Evolutionary conservation across 53 echinoderm and acorn worm species (phyloP), one percentile per base, ranked within the genome.

Genomic region (Echinometra lucunter): DNA sequence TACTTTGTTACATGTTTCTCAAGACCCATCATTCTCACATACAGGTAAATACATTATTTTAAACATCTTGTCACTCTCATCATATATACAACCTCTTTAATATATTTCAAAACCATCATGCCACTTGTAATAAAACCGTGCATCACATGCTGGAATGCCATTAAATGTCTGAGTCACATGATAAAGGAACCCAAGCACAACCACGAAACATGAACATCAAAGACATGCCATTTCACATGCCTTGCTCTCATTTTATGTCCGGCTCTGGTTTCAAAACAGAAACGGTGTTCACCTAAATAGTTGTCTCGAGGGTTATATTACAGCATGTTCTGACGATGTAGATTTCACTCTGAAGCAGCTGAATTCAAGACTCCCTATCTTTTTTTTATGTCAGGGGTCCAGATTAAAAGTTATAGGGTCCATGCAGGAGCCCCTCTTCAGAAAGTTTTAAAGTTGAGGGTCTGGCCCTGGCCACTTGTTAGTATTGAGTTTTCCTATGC

Each of bases 181-280:
- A 78, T 42, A 78, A 18, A 78, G 42, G 42, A 17, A 78, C 78
- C 8, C 42, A 78, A 40, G 38, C 78, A n/a, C n/a, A n/a, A n/a
- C n/a, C n/a, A n/a, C n/a, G n/a, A n/a, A 42, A 78, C 78, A 78
- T 78, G 78, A 78, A 78, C 42, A 42, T 42, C 78, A 78, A 40
- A 78, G 78, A 13, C 38, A 42, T 18, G 78, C 78, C 78, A 18
- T 78, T 35, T 78, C n/a, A 78, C 78, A 78, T 35, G 78, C 78
- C n/a, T 30, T 78, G 4, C 23, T 78, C 38, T 42, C 38, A 78
- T 78, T 32, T 12, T 3, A 40, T 49, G 47, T 85, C 85, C 49
- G 85, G 53, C 45, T 85, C 47, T 47, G 28, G 47, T 49, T 85
- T 47, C 85, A 85, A 85, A 85, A 85, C 49, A 85, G 49, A 28